Percentiles rank a stretch among this genome's conserved stretches.
Evolutionary conservation across 1,140 invertebrate genomes (phyloP).

Genomic region (Tyrophagus putrescentiae): DNA sequence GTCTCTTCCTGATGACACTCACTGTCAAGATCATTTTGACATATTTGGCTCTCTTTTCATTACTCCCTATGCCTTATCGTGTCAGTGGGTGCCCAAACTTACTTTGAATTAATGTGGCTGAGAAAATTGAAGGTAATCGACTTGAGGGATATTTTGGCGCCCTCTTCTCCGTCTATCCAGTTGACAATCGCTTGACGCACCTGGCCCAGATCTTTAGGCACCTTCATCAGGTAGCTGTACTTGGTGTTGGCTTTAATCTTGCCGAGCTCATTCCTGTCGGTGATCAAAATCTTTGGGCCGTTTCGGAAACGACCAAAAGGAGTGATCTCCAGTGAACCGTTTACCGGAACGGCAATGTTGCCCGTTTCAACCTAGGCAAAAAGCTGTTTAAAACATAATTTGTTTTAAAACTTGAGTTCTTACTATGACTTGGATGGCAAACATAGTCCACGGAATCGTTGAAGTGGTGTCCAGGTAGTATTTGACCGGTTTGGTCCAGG

Average conservation of each 20-base stretch:
- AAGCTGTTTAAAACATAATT: too few species aligned
- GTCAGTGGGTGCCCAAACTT: too few species aligned
- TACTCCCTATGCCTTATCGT: too few species aligned
- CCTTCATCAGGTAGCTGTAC: constrained; percentile 3
- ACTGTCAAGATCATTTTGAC: too few species aligned
- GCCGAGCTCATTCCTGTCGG: not conserved
- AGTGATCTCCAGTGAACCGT: not conserved
- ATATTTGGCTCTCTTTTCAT: too few species aligned
- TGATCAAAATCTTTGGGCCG: not conserved
- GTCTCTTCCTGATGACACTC: too few species aligned
- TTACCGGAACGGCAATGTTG: not conserved
- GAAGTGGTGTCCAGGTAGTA: not conserved
- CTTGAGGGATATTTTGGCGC: too few species aligned
- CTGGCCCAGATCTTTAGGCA: not conserved
- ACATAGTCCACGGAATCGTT: not conserved
- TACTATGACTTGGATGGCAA: not conserved
- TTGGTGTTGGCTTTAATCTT: not conserved
- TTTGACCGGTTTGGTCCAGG: not conserved
- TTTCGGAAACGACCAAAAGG: not conserved
- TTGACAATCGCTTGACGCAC: too few species aligned
- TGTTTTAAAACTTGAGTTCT: not conserved
- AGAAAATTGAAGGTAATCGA: too few species aligned
- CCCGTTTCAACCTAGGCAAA: too few species aligned
- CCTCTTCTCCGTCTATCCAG: too few species aligned
- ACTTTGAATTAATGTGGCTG: too few species aligned